Conservation (phyloP, 2,113 vertebrate species). For the Corythornis vintsioides region DNA sequence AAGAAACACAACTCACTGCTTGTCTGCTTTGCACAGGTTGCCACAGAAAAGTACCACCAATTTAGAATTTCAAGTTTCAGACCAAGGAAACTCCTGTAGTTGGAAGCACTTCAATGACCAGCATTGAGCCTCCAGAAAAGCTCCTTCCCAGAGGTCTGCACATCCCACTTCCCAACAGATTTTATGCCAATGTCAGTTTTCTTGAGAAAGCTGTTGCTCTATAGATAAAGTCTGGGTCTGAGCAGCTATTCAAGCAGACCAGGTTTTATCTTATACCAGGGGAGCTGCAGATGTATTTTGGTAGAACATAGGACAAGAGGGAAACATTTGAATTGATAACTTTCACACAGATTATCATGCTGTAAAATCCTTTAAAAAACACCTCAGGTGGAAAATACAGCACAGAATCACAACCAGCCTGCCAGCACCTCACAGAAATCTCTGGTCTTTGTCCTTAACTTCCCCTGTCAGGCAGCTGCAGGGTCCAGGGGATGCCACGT, state of each 20-base stretch:
- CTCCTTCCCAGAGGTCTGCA: background rate
- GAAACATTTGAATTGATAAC: background rate
- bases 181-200: background rate
- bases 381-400: background rate
- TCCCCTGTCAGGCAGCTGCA: background rate
- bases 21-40: background rate
- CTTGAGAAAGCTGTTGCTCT: background rate
- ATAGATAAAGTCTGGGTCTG: fast-evolving
- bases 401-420: background rate
- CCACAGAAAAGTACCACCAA: background rate
- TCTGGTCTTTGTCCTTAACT: background rate
- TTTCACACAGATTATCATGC: background rate
- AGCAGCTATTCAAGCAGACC: background rate
- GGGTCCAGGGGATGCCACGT: fast-evolving
- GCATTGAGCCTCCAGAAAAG: background rate
- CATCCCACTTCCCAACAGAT: background rate
- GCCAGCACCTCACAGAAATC: background rate
- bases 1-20: background rate
- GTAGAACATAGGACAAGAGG: background rate
- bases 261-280: background rate
- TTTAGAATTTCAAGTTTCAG: background rate
- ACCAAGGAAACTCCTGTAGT: background rate
- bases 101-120: background rate
- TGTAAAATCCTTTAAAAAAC: background rate
- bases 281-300: background rate